Evolutionary conservation across 2,888 invertebrate species (phyloP).

Genomic region (Monopis laevigella): DNA sequence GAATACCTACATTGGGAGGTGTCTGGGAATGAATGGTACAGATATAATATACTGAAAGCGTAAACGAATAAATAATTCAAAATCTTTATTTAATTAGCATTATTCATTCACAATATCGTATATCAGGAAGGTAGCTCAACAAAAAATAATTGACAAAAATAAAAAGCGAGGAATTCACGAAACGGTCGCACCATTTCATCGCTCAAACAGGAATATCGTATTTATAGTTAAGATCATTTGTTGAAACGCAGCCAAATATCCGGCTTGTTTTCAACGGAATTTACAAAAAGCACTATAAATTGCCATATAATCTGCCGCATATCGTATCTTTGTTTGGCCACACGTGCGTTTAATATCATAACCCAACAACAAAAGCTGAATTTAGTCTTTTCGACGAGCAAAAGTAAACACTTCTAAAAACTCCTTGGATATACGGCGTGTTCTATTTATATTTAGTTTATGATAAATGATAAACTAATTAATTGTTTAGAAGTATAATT

Average conservation of each 20-base stretch:
- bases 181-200: conserved; percentile 1
- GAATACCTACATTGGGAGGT: no score
- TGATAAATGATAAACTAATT: no score
- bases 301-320: conserved; percentile 68
- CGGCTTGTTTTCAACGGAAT: conserved; percentile 59
- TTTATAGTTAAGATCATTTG: conserved; percentile 63
- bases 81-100: no score
- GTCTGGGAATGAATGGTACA: no score
- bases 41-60: no score
- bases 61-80: no score
- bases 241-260: conserved; percentile 67
- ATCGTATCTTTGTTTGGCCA: conserved; percentile 67
- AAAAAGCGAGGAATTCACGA: not conserved
- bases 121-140: not conserved
- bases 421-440: no score
- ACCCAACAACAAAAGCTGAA: conserved; percentile 47
- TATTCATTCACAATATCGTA: no score
- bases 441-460: no score
- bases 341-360: conserved; percentile 65
- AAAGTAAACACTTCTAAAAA: conserved; percentile 59
- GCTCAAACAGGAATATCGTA: conserved; percentile 25
- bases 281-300: conserved; percentile 66
- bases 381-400: conserved; percentile 52
- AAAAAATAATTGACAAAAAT: not conserved
- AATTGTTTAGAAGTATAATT: no score